Base-by-base conservation (phyloP, 2,797 vertebrate species). In the Centropyge bicolor region DNA sequence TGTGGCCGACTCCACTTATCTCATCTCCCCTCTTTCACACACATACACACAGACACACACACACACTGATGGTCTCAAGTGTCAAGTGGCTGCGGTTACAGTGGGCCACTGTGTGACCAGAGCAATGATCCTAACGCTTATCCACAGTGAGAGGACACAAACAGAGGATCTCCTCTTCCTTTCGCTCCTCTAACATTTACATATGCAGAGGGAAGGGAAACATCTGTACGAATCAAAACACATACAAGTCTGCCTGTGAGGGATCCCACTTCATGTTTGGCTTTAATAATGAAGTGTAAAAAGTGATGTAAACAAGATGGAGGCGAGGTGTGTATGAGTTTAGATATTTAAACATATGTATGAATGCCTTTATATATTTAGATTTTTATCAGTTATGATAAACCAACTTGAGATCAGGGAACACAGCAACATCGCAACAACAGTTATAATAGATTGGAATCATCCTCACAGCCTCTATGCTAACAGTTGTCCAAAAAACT, bases 1-100 rank as follows among this genome's bases (percentile, higher is more conserved):
- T 87, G 92, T 46, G 87, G 81, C 91, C 76, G 86, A 89, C 89
- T 90, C 88, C 92, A 93, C 92, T 94, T 92, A 94, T 90, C 91
- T 93, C 93, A 94, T 92, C 88, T 85, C 75, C 74, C 52, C 65
- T 81, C 78, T 67, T 12, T 27, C 56, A n/a, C 78, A 46, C 56
- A 63, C 60, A 19, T 72, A 43, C 65, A 66, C 60, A 27, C 79
- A 51, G 56, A 66, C 63, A 20, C 76, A 48, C 65, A 63, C 60
- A 80, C 76, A 77, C 80, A 76, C 77, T 27, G 62, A 84, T 65
- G 76, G 77, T 88, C 70, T 89, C 68, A 61, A 90, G 85, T 65
- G 36, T 91, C 81, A 76, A 93, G 86, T 84, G 85, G 73, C 81
- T 70, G 67, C 38, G 72, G 83, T 80, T 60, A 92, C 93, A 93